Evolutionary conservation across 2,113 vertebrate genomes (phyloP).

Genomic region (Sphaerodactylus townsendi): DNA sequence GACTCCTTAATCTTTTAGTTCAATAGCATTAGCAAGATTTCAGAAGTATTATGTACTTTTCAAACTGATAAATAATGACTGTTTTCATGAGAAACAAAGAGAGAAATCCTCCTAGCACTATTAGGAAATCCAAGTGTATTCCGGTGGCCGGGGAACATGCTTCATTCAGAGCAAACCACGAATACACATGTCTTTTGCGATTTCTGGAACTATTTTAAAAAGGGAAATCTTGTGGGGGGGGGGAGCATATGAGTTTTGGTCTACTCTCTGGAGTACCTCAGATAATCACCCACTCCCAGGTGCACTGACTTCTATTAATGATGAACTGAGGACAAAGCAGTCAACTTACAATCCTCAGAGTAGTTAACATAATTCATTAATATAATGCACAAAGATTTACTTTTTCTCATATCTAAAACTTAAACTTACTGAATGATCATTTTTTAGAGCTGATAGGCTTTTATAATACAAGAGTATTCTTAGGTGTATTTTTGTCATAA

Average conservation of each 20-base stretch:
- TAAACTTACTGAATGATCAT: no score
- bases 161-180: background rate
- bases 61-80: background rate
- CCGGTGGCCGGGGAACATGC: background rate
- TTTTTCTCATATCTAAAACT: no score
- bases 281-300: background rate
- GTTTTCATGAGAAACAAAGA: background rate
- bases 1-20: no score
- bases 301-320: background rate
- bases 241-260: background rate
- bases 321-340: background rate
- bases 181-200: background rate
- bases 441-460: no score
- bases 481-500: no score
- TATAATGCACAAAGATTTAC: background rate
- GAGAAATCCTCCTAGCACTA: background rate
- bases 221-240: no score
- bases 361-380: background rate
- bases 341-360: background rate
- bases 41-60: background rate
- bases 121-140: background rate
- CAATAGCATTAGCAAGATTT: no score
- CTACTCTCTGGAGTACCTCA: background rate
- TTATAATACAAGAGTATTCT: no score
- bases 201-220: background rate